A percentile compares a stretch with the other conserved stretches of the same genome.
These are phyloP conservation scores for Ochropacha duplaris DNA, from an alignment of 2,888 invertebrate genomes.

Conservation along the genomic window DNA sequence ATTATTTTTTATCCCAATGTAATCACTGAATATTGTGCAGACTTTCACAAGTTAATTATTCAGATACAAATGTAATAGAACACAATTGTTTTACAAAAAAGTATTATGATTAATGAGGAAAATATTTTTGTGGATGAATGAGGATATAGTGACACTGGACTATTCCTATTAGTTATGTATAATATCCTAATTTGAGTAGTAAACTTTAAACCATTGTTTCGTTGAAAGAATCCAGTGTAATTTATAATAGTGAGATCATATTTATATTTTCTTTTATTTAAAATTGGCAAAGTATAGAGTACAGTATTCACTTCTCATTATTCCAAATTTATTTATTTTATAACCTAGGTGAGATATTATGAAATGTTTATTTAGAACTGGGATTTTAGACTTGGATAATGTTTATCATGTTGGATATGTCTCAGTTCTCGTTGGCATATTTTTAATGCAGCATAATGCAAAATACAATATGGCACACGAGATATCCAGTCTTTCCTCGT, in stretches of 20 bases:
- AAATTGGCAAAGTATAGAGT: slow-evolving; percentile 35
- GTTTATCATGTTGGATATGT: slow-evolving; percentile 1
- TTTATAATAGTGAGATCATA: slow-evolving; percentile 43
- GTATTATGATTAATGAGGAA: slow-evolving; percentile 5
- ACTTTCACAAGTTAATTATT: slow-evolving; percentile 1
- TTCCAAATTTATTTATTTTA: slow-evolving; percentile 30
- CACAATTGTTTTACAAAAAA: slow-evolving; percentile 5
- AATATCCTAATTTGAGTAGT: slow-evolving; percentile 6
- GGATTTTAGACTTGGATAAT: background rate
- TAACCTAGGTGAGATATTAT: slow-evolving; percentile 1
- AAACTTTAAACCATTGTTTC: slow-evolving; percentile 17
- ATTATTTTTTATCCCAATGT: slow-evolving; percentile 39
- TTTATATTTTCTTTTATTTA: slow-evolving; percentile 38
- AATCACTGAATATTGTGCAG: slow-evolving; percentile 24
- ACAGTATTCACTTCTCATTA: slow-evolving; percentile 37
- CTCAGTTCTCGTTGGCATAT: background rate
- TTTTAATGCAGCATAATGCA: background rate
- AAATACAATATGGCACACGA: background rate
- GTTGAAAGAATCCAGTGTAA: slow-evolving; percentile 36
- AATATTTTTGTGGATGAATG: background rate
- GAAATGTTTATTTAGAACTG: slow-evolving; percentile 4
- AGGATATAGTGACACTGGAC: background rate
- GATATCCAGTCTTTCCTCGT: background rate
- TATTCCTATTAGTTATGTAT: slow-evolving; percentile 16
- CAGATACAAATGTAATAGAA: background rate